Evolutionary conservation across 2,888 invertebrate species (phyloP), one percentile per base, ranked within the genome.

Genomic region (Athalia cordata): DNA sequence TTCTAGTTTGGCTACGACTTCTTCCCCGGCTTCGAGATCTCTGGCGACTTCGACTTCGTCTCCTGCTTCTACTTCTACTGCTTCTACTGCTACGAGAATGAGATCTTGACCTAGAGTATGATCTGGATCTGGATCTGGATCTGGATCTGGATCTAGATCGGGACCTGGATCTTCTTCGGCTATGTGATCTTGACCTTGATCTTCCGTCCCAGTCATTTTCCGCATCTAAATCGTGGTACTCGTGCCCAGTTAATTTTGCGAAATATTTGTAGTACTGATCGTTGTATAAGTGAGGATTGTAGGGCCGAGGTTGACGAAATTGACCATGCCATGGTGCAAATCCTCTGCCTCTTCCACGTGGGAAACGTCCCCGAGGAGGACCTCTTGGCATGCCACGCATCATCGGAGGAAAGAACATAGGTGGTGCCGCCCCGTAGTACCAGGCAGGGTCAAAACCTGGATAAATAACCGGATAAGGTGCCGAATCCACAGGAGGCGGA

Each of bases 191-290:
- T 0, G 90, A 90, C 65, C 83, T 85, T 55, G 86, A 85, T 79
- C 82, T 86, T 67, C 86, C 82, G 4, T 85, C 85, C 64, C 85
- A 86, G 76, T 85, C 90, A 83, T 81, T 90, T 72, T 92, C 92
- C 82, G 92, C 91, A 81, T 91, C 91, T 82, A 91, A 91, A 81
- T 90, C 91, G 78, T 92, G 92, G 43, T 91, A 89, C 74, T 93
- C 92, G 62, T 92, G 91, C 66, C 93, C 92, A 0, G 93, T 91
- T 55, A 94, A 90, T 83, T 92, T 93, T 72, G 93, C 92, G 81
- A 94, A 93, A 80, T 94, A 94, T 83, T 93, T 93, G 81, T 91
- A 90, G 83, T 92, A 92, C 81, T 92, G 90, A 59, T 91, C 91
- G 81, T 91, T 89, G 77, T 90, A 90, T 15, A 91, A 83, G 81